These are phyloP conservation scores for Progne subis DNA, from an alignment of 2,113 vertebrate genomes.

Conservation along the genomic window DNA sequence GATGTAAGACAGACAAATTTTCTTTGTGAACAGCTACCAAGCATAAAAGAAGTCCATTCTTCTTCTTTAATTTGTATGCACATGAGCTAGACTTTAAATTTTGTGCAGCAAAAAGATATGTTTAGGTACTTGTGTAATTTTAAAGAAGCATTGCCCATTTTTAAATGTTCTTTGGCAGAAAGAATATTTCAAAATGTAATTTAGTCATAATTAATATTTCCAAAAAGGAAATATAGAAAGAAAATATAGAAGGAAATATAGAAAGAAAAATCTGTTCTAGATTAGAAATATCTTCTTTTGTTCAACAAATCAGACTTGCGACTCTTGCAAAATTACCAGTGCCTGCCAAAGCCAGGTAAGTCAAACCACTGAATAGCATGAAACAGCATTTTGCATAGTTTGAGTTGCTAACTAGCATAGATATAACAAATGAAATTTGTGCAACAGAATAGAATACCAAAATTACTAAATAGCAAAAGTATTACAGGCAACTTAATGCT, in stretches of 20 bases:
- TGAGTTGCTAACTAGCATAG: background rate
- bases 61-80: background rate
- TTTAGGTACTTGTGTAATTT: background rate
- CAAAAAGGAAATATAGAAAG: background rate
- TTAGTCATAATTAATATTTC: background rate
- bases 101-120: background rate
- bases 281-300: background rate
- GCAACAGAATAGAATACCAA: background rate
- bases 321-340: background rate
- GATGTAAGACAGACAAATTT: background rate
- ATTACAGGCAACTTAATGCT: background rate
- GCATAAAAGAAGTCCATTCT: background rate
- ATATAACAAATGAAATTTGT: background rate
- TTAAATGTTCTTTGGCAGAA: background rate
- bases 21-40: background rate
- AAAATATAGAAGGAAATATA: background rate
- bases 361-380: background rate
- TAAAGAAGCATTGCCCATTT: slow-evolving; percentile 12
- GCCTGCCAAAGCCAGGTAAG: background rate
- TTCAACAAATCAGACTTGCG: background rate
- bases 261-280: background rate
- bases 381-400: background rate
- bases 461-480: background rate
- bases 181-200: background rate
- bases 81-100: background rate